These are phyloP conservation scores for Penaeus vannamei DNA, from an alignment of 1,140 invertebrate species.

Conservation along the genomic window DNA sequence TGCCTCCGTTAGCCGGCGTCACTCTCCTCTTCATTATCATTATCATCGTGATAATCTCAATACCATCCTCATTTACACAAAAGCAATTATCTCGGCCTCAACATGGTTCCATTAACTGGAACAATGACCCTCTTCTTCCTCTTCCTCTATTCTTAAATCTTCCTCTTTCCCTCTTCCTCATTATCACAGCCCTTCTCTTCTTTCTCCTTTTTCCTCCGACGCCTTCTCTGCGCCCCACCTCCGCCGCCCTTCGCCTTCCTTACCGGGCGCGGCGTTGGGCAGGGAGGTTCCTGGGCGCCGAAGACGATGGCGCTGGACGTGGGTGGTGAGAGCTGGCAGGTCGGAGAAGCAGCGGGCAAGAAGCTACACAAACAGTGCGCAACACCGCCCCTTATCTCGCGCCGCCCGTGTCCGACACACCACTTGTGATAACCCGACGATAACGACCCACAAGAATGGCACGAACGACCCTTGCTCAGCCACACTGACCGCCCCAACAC, in stretches of 20 bases:
- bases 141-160: background rate
- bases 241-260: background rate
- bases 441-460: background rate
- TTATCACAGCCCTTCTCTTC: background rate
- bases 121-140: background rate
- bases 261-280: too few relatives aligned
- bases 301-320: background rate
- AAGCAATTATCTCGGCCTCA: too few relatives aligned
- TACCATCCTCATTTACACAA: too few relatives aligned
- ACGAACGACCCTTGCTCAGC: too few relatives aligned
- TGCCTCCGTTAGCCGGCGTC: too few relatives aligned
- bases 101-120: background rate
- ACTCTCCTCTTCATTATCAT: too few relatives aligned
- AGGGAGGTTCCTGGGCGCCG: too few relatives aligned
- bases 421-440: constrained; percentile 37
- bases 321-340: background rate
- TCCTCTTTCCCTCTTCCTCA: background rate
- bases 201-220: background rate
- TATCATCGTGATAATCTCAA: too few relatives aligned
- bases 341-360: background rate
- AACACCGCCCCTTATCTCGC: constrained; percentile 25
- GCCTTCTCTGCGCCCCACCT: background rate
- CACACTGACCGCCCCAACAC: background rate
- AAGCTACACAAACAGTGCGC: constrained; percentile 24
- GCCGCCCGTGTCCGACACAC: constrained; percentile 36